These are phyloP conservation scores for Pseudochirops corinnae DNA, from an alignment of 2,797 vertebrate species.

Conservation along the genomic window DNA sequence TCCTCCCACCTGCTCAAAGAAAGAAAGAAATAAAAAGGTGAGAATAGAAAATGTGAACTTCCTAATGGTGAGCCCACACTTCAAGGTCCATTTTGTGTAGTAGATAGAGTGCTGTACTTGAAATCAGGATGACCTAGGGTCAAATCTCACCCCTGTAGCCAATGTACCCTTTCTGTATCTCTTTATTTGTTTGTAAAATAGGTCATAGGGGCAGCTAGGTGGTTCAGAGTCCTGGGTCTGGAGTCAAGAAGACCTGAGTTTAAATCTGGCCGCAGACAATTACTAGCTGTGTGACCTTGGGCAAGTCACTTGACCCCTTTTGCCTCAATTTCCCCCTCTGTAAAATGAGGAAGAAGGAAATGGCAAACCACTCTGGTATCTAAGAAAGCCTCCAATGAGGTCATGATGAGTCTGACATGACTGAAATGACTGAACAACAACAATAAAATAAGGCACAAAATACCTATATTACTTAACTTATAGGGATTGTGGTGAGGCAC, in stretches of 20 bases:
- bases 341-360: not conserved
- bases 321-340: not conserved
- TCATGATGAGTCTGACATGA: not conserved
- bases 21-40: not conserved
- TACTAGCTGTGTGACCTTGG: not conserved
- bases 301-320: not conserved
- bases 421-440: not conserved
- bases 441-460: not conserved
- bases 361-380: not conserved
- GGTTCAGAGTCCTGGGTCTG: not conserved
- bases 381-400: not conserved
- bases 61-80: not conserved
- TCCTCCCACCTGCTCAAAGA: not conserved
- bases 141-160: not conserved
- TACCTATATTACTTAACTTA: not conserved
- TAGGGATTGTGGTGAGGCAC: not conserved
- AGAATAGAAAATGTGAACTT: not conserved
- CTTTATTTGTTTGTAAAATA: not conserved
- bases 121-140: not conserved
- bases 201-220: not conserved
- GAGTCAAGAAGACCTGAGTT: not conserved
- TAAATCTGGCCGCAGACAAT: not conserved
- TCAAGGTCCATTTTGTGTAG: not conserved
- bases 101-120: not conserved
- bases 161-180: not conserved